A percentile compares a stretch with the other conserved stretches of the same genome.
phyloP scores from a whole-genome alignment of 2,888 invertebrate genomes.

The Drosophila anceps region DNA sequence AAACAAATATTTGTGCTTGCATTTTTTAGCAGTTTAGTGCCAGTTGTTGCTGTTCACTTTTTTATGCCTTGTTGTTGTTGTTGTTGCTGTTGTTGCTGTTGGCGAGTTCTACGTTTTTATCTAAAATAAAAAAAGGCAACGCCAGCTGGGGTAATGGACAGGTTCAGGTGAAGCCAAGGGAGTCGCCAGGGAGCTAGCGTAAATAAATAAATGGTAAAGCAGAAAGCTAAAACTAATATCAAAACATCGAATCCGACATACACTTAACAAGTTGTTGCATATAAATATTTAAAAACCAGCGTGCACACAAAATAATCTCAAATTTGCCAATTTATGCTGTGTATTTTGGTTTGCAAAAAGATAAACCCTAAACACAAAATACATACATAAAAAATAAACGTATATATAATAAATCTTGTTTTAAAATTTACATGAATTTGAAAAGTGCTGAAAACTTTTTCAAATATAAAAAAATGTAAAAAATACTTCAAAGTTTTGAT shows the following conservation, averaged over 20 bases:
- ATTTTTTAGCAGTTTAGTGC: constrained; percentile 78
- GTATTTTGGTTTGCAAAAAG: background rate
- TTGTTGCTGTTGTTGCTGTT: constrained; percentile 29
- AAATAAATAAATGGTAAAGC: constrained; percentile 63
- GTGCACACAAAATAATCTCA: background rate
- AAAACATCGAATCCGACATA: constrained; percentile 39
- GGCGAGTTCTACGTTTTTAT: constrained; percentile 53
- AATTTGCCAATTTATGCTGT: background rate
- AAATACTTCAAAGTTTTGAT: background rate
- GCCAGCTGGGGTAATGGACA: constrained; percentile 69
- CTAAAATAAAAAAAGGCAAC: constrained; percentile 49
- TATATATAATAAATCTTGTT: background rate
- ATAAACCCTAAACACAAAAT: background rate
- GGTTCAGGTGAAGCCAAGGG: constrained; percentile 66
- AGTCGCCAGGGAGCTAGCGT: constrained; percentile 69
- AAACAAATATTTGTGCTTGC: constrained; percentile 78
- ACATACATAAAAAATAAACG: too few relatives aligned
- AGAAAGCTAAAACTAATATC: constrained; percentile 16
- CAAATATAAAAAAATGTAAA: background rate
- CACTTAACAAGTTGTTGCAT: constrained; percentile 18
- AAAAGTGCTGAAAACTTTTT: background rate
- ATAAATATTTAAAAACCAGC: background rate
- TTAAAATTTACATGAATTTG: background rate
- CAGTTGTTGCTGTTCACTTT: constrained; percentile 43
- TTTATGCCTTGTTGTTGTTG: constrained; percentile 15